phyloP scores from a whole-genome alignment of 2,797 vertebrate genomes.

The Dendrocincla fuliginosa region DNA sequence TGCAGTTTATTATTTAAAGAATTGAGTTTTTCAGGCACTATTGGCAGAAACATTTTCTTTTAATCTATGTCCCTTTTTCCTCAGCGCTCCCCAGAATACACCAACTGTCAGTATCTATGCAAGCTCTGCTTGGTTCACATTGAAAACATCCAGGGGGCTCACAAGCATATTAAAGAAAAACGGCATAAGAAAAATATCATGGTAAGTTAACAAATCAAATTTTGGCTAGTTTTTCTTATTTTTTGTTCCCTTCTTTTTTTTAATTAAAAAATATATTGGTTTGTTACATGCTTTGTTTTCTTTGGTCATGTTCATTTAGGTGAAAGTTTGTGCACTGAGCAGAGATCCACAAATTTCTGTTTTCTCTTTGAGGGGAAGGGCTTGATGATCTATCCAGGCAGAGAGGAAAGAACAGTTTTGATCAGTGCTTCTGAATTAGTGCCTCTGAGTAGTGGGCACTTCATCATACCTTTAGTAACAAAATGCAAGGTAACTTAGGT shows the following conservation, averaged over 20 bases:
- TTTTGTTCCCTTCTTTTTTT: background rate
- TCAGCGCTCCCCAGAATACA: conserved; percentile 94
- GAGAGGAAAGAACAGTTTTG: background rate
- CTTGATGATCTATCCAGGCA: background rate
- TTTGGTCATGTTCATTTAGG: background rate
- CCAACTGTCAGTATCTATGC: conserved; percentile 97
- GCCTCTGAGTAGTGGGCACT: background rate
- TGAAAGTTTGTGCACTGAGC: background rate
- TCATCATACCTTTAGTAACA: background rate
- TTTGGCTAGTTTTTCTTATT: background rate
- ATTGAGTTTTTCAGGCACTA: background rate
- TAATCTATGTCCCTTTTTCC: conserved; percentile 27
- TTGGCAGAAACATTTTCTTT: background rate
- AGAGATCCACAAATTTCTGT: background rate
- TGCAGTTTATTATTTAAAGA: background rate
- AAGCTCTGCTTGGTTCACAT: conserved; percentile 96
- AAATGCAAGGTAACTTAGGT: background rate
- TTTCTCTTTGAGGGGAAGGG: background rate
- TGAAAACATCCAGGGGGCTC: conserved; percentile 96
- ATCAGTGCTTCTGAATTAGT: background rate
- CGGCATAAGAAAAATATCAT: conserved; percentile 98
- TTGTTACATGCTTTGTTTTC: background rate
- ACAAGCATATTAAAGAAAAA: conserved; percentile 99
- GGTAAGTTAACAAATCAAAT: conserved; percentile 76
- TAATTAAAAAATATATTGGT: no score